phyloP scores from a whole-genome alignment of 2,888 invertebrate species.

The Oligia strigilis region DNA sequence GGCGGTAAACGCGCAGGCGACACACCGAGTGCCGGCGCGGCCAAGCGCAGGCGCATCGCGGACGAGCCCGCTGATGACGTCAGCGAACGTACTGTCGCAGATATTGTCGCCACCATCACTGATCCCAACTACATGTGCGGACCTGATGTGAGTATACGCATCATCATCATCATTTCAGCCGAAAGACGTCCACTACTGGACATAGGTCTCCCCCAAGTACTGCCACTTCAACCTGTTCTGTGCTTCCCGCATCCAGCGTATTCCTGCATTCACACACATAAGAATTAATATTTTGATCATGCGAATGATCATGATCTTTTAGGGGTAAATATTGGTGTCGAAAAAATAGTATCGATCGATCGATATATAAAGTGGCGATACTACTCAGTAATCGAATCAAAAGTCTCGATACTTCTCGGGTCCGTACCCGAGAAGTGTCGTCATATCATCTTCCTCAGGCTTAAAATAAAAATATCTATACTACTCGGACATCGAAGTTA shows the following conservation, averaged over 20 bases:
- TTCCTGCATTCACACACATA: too few relatives aligned
- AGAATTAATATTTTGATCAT: not conserved
- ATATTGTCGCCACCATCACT: constrained; percentile 95
- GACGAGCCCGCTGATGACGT: constrained; percentile 92
- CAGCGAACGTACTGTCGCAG: constrained; percentile 94
- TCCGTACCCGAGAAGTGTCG: too few relatives aligned
- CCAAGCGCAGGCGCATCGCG: constrained; percentile 81
- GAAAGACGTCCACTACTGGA: not conserved
- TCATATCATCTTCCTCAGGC: not conserved
- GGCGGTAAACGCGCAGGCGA: constrained; percentile 75
- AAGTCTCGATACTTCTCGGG: too few relatives aligned
- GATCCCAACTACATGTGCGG: constrained; percentile 96
- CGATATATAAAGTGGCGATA: not conserved
- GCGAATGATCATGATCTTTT: not conserved
- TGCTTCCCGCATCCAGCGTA: not conserved
- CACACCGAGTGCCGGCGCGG: constrained; percentile 60
- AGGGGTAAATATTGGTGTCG: not conserved
- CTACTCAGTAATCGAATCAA: not conserved
- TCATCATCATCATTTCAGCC: not conserved
- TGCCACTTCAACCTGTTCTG: not conserved
- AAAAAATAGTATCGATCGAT: too few relatives aligned
- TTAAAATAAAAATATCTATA: not conserved
- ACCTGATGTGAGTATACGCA: constrained; percentile 91
- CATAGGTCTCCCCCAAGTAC: not conserved
- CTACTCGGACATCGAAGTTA: too few relatives aligned